phyloP scores from a whole-genome alignment of 2,797 vertebrate species.

The Centroberyx gerrardi region DNA sequence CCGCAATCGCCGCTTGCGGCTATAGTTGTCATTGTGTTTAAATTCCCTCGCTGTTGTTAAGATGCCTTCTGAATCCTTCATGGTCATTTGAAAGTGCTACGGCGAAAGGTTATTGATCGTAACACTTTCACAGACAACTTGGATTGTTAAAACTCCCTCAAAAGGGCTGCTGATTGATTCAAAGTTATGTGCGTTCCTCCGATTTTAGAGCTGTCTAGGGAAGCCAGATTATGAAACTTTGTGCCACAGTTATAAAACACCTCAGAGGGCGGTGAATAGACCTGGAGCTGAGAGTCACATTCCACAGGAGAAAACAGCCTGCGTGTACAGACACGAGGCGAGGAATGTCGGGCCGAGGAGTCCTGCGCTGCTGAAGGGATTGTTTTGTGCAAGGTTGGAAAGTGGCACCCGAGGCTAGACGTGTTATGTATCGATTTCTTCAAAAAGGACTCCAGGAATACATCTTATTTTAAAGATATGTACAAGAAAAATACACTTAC shows the following conservation, averaged over 20 bases:
- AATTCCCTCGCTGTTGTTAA: neutral
- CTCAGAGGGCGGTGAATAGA: neutral
- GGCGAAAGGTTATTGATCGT: neutral
- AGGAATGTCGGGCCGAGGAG: conserved; percentile 46
- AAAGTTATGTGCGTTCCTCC: neutral
- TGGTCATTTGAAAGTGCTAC: neutral
- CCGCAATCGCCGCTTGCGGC: too few species aligned
- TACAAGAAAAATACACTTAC: neutral
- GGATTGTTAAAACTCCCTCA: neutral
- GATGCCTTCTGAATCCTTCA: neutral
- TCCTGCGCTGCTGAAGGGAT: neutral
- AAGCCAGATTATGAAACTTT: neutral
- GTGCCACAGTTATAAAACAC: neutral
- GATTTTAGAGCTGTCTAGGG: too few species aligned
- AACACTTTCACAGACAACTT: neutral
- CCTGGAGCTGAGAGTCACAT: conserved; percentile 1
- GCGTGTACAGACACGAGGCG: conserved; percentile 33
- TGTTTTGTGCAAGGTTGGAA: conserved; percentile 1
- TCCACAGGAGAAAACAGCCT: conserved; percentile 11
- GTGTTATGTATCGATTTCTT: neutral
- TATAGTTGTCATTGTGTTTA: too few species aligned
- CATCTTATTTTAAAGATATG: neutral
- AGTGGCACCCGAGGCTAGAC: conserved; percentile 19
- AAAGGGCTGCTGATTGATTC: neutral
- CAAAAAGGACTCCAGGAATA: neutral